Conservation (phyloP, 2,888 invertebrate species). For the Pachydiplax longipennis region DNA sequence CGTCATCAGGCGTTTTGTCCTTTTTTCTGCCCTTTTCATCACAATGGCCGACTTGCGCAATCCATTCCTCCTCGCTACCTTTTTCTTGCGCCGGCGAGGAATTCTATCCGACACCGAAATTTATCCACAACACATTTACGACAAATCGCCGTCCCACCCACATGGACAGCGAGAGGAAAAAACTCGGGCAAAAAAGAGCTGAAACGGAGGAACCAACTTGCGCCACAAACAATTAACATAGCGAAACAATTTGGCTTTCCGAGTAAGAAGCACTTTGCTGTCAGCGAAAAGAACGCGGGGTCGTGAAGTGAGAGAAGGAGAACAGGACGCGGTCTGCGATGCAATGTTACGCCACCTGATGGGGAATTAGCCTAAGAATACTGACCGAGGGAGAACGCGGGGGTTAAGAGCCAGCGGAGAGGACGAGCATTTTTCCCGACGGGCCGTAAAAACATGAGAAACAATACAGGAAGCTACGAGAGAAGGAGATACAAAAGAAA, state of each 20-base stretch:
- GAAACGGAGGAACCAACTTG: neutral
- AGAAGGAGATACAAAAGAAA: neutral
- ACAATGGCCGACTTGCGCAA: constrained; percentile 15
- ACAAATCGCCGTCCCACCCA: constrained; percentile 43
- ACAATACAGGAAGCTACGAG: constrained; percentile 21
- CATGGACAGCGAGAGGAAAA: neutral
- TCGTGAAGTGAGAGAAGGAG: neutral
- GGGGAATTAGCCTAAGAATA: constrained; percentile 2
- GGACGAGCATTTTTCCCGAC: constrained; percentile 4
- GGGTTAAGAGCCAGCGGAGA: neutral
- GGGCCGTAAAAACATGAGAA: constrained; percentile 32
- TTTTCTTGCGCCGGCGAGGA: neutral
- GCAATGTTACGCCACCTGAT: neutral
- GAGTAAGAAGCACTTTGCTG: neutral
- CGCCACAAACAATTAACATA: constrained; percentile 12
- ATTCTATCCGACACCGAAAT: constrained; percentile 42
- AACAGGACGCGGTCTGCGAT: neutral
- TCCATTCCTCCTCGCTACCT: neutral
- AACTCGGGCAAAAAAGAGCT: neutral
- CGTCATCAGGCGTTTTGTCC: neutral
- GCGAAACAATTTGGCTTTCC: constrained; percentile 19
- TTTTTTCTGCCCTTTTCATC: neutral
- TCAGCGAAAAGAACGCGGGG: neutral
- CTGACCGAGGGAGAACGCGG: neutral
- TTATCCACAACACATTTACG: constrained; percentile 43